Conservation (phyloP, 2,888 invertebrate species). For the Crossocerus cetratus region DNA sequence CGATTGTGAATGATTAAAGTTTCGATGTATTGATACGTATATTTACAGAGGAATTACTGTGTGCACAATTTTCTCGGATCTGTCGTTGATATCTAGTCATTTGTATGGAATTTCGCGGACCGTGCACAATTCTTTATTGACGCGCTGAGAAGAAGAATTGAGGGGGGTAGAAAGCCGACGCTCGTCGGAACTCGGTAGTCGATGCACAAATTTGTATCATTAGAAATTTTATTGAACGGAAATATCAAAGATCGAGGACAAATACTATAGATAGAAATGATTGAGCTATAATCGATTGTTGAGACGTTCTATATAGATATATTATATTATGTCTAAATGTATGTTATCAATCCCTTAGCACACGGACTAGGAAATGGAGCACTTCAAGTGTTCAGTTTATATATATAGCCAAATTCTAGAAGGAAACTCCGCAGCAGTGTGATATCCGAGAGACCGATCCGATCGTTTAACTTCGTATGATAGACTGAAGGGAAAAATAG, state of each 20-base stretch:
- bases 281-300: constrained; percentile 56
- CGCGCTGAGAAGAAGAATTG: too few species aligned
- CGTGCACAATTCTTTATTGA: constrained; percentile 14
- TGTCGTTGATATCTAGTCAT: constrained; percentile 11
- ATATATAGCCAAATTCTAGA: constrained; percentile 22
- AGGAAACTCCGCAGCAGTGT: constrained; percentile 19
- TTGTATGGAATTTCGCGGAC: constrained; percentile 12
- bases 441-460: constrained; percentile 16
- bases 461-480: constrained; percentile 24
- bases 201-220: constrained; percentile 35
- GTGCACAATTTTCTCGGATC: constrained; percentile 23
- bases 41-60: constrained; percentile 7
- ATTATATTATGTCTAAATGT: constrained; percentile 55
- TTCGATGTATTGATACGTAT: not conserved
- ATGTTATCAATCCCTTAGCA: constrained; percentile 48
- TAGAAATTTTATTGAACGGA: constrained; percentile 33
- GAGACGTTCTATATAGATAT: constrained; percentile 60
- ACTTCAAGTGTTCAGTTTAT: constrained; percentile 7
- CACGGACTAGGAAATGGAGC: constrained; percentile 10
- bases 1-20: not conserved
- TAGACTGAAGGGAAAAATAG: constrained; percentile 20
- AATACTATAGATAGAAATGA: constrained; percentile 50
- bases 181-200: constrained; percentile 27
- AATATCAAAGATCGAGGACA: constrained; percentile 41
- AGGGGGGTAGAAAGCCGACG: not conserved